Conservation (phyloP, 2,797 vertebrate genomes). For the Liasis olivaceus region DNA sequence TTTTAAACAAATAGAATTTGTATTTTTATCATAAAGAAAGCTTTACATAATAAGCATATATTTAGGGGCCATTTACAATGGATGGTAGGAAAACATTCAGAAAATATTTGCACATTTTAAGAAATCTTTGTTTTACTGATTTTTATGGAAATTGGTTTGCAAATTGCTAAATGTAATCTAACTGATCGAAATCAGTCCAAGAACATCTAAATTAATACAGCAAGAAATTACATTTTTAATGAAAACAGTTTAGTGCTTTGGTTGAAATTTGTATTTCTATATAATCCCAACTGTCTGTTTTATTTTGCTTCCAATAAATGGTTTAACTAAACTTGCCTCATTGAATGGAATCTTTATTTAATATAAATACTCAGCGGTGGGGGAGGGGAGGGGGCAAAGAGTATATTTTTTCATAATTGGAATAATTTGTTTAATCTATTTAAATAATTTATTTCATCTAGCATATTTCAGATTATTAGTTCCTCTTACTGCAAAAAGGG, state of each 20-base stretch:
- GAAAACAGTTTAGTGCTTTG: slow-evolving; percentile 56
- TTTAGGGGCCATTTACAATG: slow-evolving; percentile 77
- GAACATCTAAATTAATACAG: slow-evolving; percentile 58
- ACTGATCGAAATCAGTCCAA: slow-evolving; percentile 49
- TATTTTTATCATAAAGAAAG: slow-evolving; percentile 82
- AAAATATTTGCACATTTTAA: slow-evolving; percentile 76
- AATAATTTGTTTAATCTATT: not conserved
- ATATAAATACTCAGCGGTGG: not conserved
- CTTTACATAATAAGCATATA: slow-evolving; percentile 77
- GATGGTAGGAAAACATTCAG: slow-evolving; percentile 68
- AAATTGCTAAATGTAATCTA: slow-evolving; percentile 65
- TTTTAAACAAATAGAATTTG: slow-evolving; percentile 82
- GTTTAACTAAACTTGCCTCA: slow-evolving; percentile 73
- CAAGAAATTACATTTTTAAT: slow-evolving; percentile 70
- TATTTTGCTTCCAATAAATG: slow-evolving; percentile 79
- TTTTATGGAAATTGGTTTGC: slow-evolving; percentile 71
- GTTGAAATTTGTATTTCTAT: slow-evolving; percentile 76
- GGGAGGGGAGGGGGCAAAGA: not conserved
- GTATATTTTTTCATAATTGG: not conserved
- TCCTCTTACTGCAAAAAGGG: not conserved
- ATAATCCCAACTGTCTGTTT: slow-evolving; percentile 75
- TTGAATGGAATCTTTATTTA: slow-evolving; percentile 54
- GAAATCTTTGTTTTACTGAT: slow-evolving; percentile 67
- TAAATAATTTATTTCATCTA: not conserved
- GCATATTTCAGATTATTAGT: not conserved